Percentiles rank a stretch among this genome's conserved stretches.
Conservation (phyloP, 2,797 vertebrate genomes). For the Limosa lapponica region DNA sequence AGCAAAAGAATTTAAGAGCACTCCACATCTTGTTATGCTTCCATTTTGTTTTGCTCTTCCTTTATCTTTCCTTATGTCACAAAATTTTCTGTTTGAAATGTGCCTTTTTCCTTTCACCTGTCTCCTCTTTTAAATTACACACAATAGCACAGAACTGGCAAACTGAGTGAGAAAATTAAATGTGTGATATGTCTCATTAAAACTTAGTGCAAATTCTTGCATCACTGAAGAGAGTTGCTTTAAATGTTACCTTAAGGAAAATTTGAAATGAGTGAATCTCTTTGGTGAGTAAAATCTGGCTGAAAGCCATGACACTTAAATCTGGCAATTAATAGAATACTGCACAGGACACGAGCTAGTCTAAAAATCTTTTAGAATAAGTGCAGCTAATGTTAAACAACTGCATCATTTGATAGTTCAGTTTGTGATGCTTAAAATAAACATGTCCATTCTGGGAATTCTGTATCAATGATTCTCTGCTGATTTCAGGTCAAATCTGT, state of each 20-base stretch:
- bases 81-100: neutral
- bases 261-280: neutral
- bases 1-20: neutral
- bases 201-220: neutral
- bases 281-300: neutral
- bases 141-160: neutral
- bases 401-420: neutral
- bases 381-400: neutral
- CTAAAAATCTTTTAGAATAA: neutral
- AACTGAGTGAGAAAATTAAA: conserved; percentile 15
- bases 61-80: neutral
- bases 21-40: neutral
- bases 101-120: neutral
- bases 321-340: neutral
- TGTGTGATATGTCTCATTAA: neutral
- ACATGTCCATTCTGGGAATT: neutral
- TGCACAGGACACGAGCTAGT: neutral
- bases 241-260: neutral
- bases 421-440: neutral
- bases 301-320: neutral
- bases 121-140: neutral
- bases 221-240: neutral
- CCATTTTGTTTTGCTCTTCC: neutral
- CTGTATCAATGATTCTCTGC: neutral
- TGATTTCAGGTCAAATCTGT: neutral